phyloP scores from a whole-genome alignment of 2,113 vertebrate species.

The Proterorhinus semilunaris region DNA sequence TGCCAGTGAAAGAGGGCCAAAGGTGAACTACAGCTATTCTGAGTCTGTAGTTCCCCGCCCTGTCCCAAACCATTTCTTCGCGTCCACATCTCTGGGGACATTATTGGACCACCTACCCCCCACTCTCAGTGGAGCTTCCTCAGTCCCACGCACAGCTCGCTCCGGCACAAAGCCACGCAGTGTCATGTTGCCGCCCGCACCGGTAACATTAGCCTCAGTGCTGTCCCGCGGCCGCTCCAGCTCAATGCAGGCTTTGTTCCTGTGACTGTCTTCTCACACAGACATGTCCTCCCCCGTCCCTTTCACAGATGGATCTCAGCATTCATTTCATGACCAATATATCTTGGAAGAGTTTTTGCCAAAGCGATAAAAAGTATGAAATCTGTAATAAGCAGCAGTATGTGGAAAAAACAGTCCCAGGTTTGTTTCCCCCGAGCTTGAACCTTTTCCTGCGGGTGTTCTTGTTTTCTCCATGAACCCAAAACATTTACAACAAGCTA shows the following conservation, averaged over 20 bases:
- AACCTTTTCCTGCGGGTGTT: too few relatives aligned
- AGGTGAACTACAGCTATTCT: too few relatives aligned
- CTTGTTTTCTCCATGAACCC: too few relatives aligned
- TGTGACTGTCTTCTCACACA: conserved; percentile 31
- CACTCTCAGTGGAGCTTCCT: background rate
- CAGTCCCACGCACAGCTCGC: background rate
- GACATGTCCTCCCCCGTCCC: conserved; percentile 22
- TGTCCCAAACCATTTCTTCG: background rate
- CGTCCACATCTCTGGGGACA: background rate
- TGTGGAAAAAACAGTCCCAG: too few relatives aligned
- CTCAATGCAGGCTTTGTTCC: conserved; percentile 53
- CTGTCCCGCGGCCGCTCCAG: conserved; percentile 19
- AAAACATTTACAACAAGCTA: too few relatives aligned
- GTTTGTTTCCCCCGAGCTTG: too few relatives aligned
- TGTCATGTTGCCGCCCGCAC: conserved; percentile 18
- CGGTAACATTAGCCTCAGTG: conserved; percentile 32
- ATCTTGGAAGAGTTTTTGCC: too few relatives aligned
- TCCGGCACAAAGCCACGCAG: background rate
- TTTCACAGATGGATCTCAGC: background rate
- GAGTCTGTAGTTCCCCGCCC: too few relatives aligned
- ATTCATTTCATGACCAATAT: too few relatives aligned
- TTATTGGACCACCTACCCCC: background rate
- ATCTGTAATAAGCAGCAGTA: too few relatives aligned
- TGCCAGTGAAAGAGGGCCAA: too few relatives aligned
- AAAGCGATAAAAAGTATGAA: too few relatives aligned